phyloP scores from a whole-genome alignment of 2,797 vertebrate species.

The Meriones psammophilus region DNA sequence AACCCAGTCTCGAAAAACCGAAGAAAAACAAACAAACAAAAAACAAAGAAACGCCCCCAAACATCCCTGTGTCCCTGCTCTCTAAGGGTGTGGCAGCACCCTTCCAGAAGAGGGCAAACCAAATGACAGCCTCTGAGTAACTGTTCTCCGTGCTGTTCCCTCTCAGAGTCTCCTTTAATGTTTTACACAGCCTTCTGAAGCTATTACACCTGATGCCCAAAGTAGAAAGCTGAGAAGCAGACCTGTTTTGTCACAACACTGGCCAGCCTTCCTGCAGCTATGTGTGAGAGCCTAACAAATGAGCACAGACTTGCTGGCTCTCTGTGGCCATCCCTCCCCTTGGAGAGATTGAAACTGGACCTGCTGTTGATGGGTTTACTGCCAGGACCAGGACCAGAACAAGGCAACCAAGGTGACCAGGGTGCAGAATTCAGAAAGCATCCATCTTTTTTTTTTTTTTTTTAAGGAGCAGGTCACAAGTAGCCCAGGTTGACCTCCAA shows the following conservation, averaged over 20 bases:
- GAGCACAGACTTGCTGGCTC: not conserved
- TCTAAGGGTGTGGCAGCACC: not conserved
- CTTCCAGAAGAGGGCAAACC: not conserved
- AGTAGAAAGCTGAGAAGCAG: not conserved
- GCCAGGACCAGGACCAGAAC: not conserved
- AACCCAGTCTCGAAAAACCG: no score
- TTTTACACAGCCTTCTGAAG: not conserved
- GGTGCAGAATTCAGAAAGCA: not conserved
- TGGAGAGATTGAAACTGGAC: not conserved
- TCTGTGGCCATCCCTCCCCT: no score
- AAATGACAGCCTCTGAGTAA: rapidly evolving
- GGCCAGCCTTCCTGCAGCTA: not conserved
- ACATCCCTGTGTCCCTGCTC: not conserved
- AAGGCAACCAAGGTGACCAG: not conserved
- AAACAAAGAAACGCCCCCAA: not conserved
- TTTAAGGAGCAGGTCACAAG: not conserved
- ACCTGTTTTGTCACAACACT: not conserved
- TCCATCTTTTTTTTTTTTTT: not conserved
- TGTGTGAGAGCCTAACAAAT: not conserved
- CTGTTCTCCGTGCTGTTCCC: not conserved
- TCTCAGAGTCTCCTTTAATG: not conserved
- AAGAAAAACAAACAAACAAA: no score
- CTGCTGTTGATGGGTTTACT: not conserved
- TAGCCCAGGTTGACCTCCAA: not conserved
- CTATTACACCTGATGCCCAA: not conserved